Evolutionary conservation across 1,140 invertebrate genomes (phyloP), one percentile per base, ranked within the genome.

Genomic region (Colletes latitarsis): DNA sequence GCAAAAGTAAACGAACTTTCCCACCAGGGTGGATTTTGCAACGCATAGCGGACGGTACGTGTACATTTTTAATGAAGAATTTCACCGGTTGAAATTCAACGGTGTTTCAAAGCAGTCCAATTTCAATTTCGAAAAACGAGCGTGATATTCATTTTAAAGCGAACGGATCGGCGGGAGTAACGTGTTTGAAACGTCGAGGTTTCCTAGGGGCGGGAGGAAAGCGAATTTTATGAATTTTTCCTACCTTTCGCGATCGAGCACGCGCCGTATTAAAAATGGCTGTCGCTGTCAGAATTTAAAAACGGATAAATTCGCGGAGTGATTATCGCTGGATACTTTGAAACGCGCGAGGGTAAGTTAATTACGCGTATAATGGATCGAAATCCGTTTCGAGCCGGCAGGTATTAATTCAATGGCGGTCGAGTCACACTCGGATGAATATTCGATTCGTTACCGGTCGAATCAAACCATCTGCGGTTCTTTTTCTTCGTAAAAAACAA

Each of bases 341-440:
- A n/a, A n/a, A n/a, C n/a, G n/a, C n/a, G 5, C 1, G 6, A 1
- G 39, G 66, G 58, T 55, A 57, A 66, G 58, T 74, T 66, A 41
- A 62, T 67, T 81, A 71, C 57, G 43, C 39, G 19, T 12, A 62
- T 74, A 82, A 81, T 70, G 30, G 63, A 85, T 74, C 73, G 84
- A 66, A 85, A 85, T 85, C 81, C 63, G 66, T 84, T 84, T 85
- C 57, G 63, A 39, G 53, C 84, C 21, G 58, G 62, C 43, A 72
- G 77, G 55, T 77, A 84, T 84, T 81, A 85, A 85, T 85, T 85
- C 60, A 43, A 53, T 67, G 49, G 64, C 52, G 77, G 17, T 41
- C 62, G 60, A 80, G 76, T 72, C 77, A 19, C 60, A 62, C 62
- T 52, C 4, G 19, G 57, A 52, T 60, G 82, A 81, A 77, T 81